These are phyloP conservation scores for Halcyon chelicuti DNA, from an alignment of 2,797 vertebrate species.

Conservation along the genomic window DNA sequence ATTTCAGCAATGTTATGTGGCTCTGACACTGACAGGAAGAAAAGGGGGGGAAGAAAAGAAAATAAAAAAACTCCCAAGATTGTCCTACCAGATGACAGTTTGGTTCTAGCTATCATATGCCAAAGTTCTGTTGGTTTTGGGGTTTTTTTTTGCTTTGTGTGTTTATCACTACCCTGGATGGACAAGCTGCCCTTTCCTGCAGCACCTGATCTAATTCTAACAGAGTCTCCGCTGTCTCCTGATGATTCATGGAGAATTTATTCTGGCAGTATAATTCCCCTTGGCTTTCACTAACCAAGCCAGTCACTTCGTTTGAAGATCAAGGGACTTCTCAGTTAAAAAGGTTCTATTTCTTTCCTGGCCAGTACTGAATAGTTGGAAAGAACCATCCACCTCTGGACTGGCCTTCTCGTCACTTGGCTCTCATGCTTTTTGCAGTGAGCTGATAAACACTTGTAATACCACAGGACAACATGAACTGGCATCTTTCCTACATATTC, in stretches of 20 bases:
- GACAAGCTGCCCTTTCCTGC: not conserved
- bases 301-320: constrained; percentile 7
- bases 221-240: not conserved
- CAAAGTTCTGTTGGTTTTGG: not conserved
- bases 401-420: not conserved
- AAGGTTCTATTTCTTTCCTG: constrained; percentile 16
- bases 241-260: constrained; percentile 8
- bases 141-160: not conserved
- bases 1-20: not conserved
- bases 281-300: constrained; percentile 25
- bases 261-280: not conserved
- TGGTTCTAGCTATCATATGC: not conserved
- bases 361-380: not conserved
- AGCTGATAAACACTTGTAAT: not conserved
- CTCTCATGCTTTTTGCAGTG: not conserved
- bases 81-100: not conserved
- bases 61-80: not conserved
- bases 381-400: not conserved
- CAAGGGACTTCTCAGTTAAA: constrained; percentile 16
- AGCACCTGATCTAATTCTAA: not conserved
- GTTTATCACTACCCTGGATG: not conserved
- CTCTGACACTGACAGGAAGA: not conserved
- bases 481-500: not conserved
- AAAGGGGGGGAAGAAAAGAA: not conserved
- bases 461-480: not conserved